Evolutionary conservation across 1,140 invertebrate species (phyloP).

Genomic region (Drosophila pallidifrons): DNA sequence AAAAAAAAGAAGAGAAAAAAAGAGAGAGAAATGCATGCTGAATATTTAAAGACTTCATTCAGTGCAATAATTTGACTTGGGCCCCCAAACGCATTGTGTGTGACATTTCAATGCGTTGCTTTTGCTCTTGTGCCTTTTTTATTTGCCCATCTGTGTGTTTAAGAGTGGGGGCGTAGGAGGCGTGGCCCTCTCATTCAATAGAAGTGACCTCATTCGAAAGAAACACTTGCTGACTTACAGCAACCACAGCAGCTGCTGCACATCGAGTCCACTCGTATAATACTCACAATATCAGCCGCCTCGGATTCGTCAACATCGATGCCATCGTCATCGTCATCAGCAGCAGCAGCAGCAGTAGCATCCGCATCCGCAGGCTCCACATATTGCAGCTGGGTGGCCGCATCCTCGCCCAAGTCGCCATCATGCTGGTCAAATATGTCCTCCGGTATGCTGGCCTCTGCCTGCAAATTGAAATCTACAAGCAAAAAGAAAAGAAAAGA

Average conservation of each 20-base stretch:
- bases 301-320: constrained; percentile 62
- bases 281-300: constrained; percentile 79
- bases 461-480: constrained; percentile 82
- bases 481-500: constrained; percentile 32
- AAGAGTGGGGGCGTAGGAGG: background rate
- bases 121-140: background rate
- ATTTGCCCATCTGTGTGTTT: constrained; percentile 4
- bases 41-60: constrained; percentile 26
- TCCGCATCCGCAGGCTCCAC: constrained; percentile 18
- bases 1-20: background rate
- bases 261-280: background rate
- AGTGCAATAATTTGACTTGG: constrained; percentile 59
- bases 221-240: constrained; percentile 51
- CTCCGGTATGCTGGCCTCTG: constrained; percentile 79
- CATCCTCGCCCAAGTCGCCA: constrained; percentile 59
- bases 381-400: constrained; percentile 54
- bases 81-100: constrained; percentile 48
- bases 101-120: constrained; percentile 61
- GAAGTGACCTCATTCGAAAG: constrained; percentile 67
- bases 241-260: background rate
- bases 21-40: constrained; percentile 1
- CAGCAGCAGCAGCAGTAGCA: too few relatives aligned
- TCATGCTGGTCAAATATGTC: constrained; percentile 81
- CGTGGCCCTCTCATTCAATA: constrained; percentile 44
- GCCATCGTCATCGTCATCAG: too few relatives aligned